Evolutionary conservation across 2,113 vertebrate genomes (phyloP), one percentile per base, ranked within the genome.

Genomic region (Caranx ignobilis): DNA sequence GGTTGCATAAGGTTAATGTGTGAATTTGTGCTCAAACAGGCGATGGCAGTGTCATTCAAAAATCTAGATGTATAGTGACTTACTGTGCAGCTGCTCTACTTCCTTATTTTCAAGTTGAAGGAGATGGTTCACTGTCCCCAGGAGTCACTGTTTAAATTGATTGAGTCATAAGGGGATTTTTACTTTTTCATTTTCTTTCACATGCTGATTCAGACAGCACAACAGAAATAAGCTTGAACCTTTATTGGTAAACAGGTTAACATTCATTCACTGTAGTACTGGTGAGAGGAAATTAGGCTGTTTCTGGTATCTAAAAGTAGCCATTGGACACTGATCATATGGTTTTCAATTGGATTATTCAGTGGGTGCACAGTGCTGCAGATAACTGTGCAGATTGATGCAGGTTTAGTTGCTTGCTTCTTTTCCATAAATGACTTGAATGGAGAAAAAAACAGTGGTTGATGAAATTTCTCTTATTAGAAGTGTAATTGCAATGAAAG

Each of bases 401-500:
- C 11, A 43, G 62, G 41, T 63, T 11, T 7, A 63, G 13, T 11
- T 45, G 47, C 16, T 48, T 48, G 16, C 47, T 48, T 48, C 31
- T 26, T 21, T 37, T 16, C n/a, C 11, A 16, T 45, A 31, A 16
- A 26, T 1, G 4, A 0, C 26, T 41, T 55, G 26, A 31, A 5
- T 48, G 45, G 19, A 47, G 1, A 34, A 43, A 50, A 48, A 11
- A 10, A 3, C 48, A 54, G 19, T 18, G 11, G 15, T 26, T 16
- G 12, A 12, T 7, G 4, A 9, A 48, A 48, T 45, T 70, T 3
- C 10, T 21, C 11, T 56, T 19, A 21, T n/a, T 5, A 3, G 5
- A 7, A 21, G n/a, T 35, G 5, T 69, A 71, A 31, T 54, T 15
- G 32, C 3, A 72, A 80, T 48, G 61, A 66, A 87, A 75, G 18